Evolutionary conservation across 2,113 vertebrate species (phyloP), one percentile per base, ranked within the genome.

Genomic region (Calypte anna): DNA sequence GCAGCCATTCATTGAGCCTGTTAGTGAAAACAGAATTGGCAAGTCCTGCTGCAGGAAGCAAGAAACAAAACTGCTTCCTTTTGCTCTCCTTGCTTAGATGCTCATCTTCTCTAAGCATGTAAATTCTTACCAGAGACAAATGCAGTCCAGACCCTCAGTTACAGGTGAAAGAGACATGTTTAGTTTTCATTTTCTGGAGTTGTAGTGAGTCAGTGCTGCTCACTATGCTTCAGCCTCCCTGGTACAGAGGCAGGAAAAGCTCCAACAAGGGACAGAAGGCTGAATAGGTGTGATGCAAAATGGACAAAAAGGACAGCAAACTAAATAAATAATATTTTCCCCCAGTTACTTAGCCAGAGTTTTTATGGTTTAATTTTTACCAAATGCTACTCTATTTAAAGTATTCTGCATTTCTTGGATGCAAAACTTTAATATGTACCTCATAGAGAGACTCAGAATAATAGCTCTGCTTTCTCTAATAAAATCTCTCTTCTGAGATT

Each of bases 401-500:
- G 33, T 77, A 58, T n/a, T 68, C 59, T 44, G 22, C 18, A 4
- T 21, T 53, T 90, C 69, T 73, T 83, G 92, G 6, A 69, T 70
- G 48, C 51, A 88, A 79, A 82, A 86, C 63, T 86, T 91, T 75
- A 67, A 72, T n/a, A 46, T 5, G 51, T 69, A 72, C 18, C 62
- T n/a, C 2, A 0, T 30, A 55, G 55, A 72, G 40, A 67, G 18
- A 51, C 43, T 84, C 51, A 43, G 76, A 69, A 77, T 73, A 88
- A 70, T 74, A 72, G 23, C 66, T 85, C 51, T 82, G 48, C 59
- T 91, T 83, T 84, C 82, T 62, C 66, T 80, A 79, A 81, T 92
- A 83, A 96, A 89, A 82, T 50, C 27, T 93, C 43, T 84, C 30
- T 61, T 92, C 67, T 74, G 59, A 82, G 75, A 81, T 91, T 90